Evolutionary conservation across 2,113 vertebrate genomes (phyloP).

Genomic region (Mungos mungo): DNA sequence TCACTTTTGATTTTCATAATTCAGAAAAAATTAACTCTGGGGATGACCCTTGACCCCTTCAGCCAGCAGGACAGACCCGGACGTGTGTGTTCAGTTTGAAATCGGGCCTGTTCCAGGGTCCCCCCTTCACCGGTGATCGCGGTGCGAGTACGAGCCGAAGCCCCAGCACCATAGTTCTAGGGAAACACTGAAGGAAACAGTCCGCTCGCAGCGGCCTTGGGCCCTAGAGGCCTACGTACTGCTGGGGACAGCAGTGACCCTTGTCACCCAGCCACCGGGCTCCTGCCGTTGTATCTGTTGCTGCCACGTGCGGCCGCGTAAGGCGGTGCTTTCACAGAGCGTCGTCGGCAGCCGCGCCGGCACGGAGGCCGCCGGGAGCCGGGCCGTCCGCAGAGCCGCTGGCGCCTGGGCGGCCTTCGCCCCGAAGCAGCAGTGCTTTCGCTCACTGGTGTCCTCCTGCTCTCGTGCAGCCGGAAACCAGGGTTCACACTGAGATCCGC

Average conservation of each 20-base stretch:
- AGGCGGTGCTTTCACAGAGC: background rate
- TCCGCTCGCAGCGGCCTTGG: rapidly evolving
- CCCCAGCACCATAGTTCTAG: background rate
- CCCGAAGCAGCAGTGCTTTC: rapidly evolving
- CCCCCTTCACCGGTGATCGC: background rate
- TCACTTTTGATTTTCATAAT: background rate
- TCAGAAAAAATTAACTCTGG: background rate
- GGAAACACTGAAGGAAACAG: background rate
- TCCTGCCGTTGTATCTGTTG: rapidly evolving
- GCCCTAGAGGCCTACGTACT: background rate
- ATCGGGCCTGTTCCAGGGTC: background rate
- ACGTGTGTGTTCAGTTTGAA: too few species aligned
- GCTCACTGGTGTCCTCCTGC: background rate
- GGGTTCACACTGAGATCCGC: rapidly evolving
- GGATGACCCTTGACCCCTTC: background rate
- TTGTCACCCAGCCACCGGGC: rapidly evolving
- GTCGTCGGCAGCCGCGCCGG: background rate
- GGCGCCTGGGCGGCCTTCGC: too few species aligned
- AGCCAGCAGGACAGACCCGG: too few species aligned
- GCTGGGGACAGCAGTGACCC: too few species aligned
- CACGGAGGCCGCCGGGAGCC: background rate
- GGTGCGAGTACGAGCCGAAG: background rate
- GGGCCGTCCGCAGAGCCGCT: background rate
- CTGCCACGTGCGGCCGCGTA: rapidly evolving
- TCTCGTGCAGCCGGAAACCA: background rate